Evolutionary conservation across 2,113 vertebrate genomes (phyloP), one percentile per base, ranked within the genome.

Genomic region (Leptobrachium ailaonicum): DNA sequence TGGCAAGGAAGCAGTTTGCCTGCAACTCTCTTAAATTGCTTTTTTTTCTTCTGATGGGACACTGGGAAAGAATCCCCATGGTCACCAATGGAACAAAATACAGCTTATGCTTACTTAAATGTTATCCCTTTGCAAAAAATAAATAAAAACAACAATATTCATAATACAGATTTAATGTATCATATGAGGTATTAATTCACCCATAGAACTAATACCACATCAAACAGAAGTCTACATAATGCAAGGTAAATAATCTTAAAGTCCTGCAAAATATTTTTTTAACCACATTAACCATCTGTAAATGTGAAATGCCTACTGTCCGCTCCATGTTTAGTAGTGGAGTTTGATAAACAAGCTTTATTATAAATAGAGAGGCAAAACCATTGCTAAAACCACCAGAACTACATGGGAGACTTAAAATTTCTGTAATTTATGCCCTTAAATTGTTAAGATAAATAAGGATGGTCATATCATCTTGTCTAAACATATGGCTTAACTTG

Each of bases 261-360:
- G 84, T 88, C 86, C 77, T 86, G 78, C 85, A 89, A 87, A 77
- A 84, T 82, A 85, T 75, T 84, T 83, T 75, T 82, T 0, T 90
- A 89, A 87, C 88, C 88, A 83, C 85, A 6, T 76, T 82, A 87
- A 89, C 91, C 93, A 94, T 93, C 92, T 94, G 93, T 85, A 88
- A 85, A 83, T 89, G 89, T 90, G 92, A 90, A 92, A 92, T 90
- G 91, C 89, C 84, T 83, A 79, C 91, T 92, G 92, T 90, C 93
- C 90, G 91, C 92, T 92, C 90, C 89, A 90, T 92, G 91, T 92
- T 91, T 89, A 83, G 83, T 60, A 11, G 9, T 84, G 86, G 88
- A 92, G 88, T 93, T 92, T 92, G 91, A 92, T 92, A 92, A 91
- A 92, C 92, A 92, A 87, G 85, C 88, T 89, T 89, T 90, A 88